Evolutionary conservation across 2,797 vertebrate genomes (phyloP).

Genomic region (Ceyx erithaca): DNA sequence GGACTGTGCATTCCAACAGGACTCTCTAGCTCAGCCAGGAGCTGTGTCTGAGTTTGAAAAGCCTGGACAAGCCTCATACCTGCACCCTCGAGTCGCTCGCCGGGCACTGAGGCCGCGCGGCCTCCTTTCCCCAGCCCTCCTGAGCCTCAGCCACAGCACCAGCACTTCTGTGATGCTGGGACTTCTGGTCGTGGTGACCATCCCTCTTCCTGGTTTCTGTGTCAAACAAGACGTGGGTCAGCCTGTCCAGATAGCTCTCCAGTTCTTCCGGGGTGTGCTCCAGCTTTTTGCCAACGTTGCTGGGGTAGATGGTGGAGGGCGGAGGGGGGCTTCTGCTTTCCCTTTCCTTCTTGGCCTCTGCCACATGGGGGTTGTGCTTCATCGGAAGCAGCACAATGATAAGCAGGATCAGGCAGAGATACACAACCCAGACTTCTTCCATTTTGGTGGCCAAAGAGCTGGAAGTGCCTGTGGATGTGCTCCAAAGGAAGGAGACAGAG

Average conservation of each 20-base stretch:
- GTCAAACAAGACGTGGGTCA: slow-evolving; percentile 32
- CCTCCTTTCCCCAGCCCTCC: slow-evolving; percentile 12
- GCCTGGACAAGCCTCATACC: slow-evolving; percentile 11
- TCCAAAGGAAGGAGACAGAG: not conserved
- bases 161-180: not conserved
- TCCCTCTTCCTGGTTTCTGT: slow-evolving; percentile 23
- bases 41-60: not conserved
- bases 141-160: slow-evolving; percentile 18
- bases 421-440: slow-evolving; percentile 69
- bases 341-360: slow-evolving; percentile 32
- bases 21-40: not conserved
- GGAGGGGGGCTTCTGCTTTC: not conserved
- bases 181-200: slow-evolving; percentile 1
- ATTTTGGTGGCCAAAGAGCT: not conserved
- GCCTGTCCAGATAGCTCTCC: slow-evolving; percentile 46
- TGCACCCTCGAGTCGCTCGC: slow-evolving; percentile 25
- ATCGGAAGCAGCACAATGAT: slow-evolving; percentile 3
- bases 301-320: not conserved
- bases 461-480: not conserved
- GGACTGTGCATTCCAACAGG: not conserved
- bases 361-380: slow-evolving; percentile 15
- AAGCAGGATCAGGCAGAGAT: slow-evolving; percentile 55
- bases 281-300: not conserved
- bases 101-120: not conserved
- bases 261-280: slow-evolving; percentile 58